Evolutionary conservation across 2,113 vertebrate species (phyloP), one percentile per base, ranked within the genome.

Genomic region (Nothocercus julius): DNA sequence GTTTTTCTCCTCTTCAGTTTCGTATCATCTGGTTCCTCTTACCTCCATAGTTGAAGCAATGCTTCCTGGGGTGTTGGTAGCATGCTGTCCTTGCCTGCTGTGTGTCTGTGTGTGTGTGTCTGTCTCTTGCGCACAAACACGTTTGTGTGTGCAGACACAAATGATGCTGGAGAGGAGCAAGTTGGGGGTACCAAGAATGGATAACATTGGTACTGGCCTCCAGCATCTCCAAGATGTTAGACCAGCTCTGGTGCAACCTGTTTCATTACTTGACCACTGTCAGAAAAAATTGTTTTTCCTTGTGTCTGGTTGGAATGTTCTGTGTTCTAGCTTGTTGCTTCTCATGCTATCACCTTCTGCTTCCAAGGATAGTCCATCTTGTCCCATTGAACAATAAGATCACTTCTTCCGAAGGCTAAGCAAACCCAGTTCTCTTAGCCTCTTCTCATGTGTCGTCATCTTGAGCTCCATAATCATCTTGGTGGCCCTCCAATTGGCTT

Each of bases 221-320:
- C 61, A 59, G 34, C 22, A 22, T 70, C 51, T 67, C 53, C 45
- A 13, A 68, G 30, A 59, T n/a, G 21, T 58, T 36, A 21, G 5
- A 67, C 62, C 11, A 63, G 17, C 58, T 59, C n/a, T 36, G 24
- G 13, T 40, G 40, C 42, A 49, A n/a, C 54, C 58, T 64, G 5
- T 72, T 76, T 5, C 16, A 42, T 24, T 73, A 61, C 28, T 40
- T 80, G 62, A 10, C 16, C 2, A 1, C 18, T 49, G 5, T 44
- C 4, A 5, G 17, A 22, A 28, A 56, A 61, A 42, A 82, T 54
- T 69, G 8, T 9, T 89, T 62, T 11, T 34, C 44, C 10, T 75
- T 68, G 0, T 0, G 3, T 62, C 45, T 79, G 32, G 61, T 47
- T 4, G 1, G 18, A 3, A 32, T 77, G 87, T 77, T 2, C 32